These are phyloP conservation scores for Dromococcyx pavoninus DNA, from an alignment of 2,797 vertebrate genomes.

Conservation along the genomic window DNA sequence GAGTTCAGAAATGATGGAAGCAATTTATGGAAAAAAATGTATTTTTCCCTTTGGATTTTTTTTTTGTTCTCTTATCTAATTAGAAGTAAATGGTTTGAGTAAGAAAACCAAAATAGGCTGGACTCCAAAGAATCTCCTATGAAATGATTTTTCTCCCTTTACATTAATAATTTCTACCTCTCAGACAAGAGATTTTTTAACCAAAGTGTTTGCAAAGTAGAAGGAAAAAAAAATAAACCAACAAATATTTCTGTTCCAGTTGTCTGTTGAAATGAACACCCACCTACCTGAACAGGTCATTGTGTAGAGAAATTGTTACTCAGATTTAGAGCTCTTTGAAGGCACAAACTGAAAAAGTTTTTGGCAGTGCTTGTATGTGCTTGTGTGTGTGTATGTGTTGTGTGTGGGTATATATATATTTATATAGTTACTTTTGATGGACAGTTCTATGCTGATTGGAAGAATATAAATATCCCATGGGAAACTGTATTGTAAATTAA, in stretches of 20 bases:
- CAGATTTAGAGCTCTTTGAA: constrained; percentile 63
- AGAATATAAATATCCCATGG: constrained; percentile 81
- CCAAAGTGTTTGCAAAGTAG: constrained; percentile 16
- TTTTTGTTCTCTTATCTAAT: constrained; percentile 65
- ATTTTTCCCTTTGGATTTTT: constrained; percentile 60
- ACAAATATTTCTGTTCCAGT: constrained; percentile 1
- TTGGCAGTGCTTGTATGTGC: constrained; percentile 17
- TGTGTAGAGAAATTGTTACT: constrained; percentile 61
- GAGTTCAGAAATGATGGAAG: constrained; percentile 86
- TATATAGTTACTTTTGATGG: constrained; percentile 80
- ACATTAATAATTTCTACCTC: constrained; percentile 17
- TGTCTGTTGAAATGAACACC: constrained; percentile 54
- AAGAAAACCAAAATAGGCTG: constrained; percentile 26
- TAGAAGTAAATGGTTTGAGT: constrained; percentile 69
- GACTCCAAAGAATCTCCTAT: constrained; percentile 32
- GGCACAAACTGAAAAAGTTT: constrained; percentile 57
- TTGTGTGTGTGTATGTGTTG: not conserved
- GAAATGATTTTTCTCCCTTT: not conserved
- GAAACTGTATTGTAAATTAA: constrained; percentile 80
- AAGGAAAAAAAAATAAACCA: not conserved
- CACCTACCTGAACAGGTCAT: constrained; percentile 57
- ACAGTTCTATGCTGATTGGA: constrained; percentile 81
- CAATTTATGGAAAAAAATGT: constrained; percentile 67
- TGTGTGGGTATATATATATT: constrained; percentile 26
- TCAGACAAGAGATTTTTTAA: constrained; percentile 53